These are phyloP conservation scores for Oeneis ivallda DNA, from an alignment of 2,888 invertebrate species.

Conservation along the genomic window DNA sequence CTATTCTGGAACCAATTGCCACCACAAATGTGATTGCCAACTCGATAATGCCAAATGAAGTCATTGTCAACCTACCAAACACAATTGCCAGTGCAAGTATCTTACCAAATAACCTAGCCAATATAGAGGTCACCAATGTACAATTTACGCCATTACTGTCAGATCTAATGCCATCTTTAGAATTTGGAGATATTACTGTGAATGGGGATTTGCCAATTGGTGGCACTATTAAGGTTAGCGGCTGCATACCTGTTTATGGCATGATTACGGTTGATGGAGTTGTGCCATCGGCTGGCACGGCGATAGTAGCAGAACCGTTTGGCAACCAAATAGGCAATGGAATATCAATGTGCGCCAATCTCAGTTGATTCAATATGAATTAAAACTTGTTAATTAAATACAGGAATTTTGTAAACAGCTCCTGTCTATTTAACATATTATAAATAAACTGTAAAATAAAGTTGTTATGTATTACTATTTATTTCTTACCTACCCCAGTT, in stretches of 20 bases:
- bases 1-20: constrained; percentile 23
- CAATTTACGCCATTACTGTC: constrained; percentile 59
- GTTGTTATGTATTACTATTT: background rate
- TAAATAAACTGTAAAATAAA: background rate
- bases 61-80: constrained; percentile 23
- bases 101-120: constrained; percentile 28
- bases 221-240: constrained; percentile 63
- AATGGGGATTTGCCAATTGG: constrained; percentile 63
- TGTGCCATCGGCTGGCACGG: constrained; percentile 60
- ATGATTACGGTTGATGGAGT: constrained; percentile 61
- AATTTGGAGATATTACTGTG: constrained; percentile 62
- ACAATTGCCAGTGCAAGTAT: constrained; percentile 31
- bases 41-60: constrained; percentile 26
- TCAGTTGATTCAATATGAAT: constrained; percentile 29
- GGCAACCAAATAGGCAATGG: constrained; percentile 46
- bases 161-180: constrained; percentile 59
- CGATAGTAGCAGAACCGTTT: constrained; percentile 53
- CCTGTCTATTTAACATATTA: background rate
- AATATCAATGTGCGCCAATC: constrained; percentile 42
- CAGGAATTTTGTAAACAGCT: background rate
- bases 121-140: constrained; percentile 42
- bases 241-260: constrained; percentile 68
- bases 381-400: background rate
- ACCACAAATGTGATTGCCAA: constrained; percentile 24
- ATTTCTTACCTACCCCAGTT: background rate